These are phyloP conservation scores for Eidolon dupreanum DNA, from an alignment of 2,797 vertebrate species.

Conservation along the genomic window DNA sequence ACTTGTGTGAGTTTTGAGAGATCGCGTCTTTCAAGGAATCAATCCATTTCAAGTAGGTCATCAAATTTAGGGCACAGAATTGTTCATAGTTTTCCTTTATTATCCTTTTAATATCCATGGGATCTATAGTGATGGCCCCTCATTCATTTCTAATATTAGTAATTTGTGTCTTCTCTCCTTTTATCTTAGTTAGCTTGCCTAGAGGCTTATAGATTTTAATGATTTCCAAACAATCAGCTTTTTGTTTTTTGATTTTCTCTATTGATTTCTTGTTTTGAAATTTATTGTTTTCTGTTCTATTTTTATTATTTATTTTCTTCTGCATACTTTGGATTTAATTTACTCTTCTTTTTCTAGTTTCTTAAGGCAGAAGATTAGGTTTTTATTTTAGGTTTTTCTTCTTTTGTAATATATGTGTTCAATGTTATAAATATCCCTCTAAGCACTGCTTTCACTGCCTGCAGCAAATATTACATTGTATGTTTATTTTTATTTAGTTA, in stretches of 20 bases:
- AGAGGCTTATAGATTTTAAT: background rate
- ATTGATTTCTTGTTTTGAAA: too few relatives aligned
- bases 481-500: too few relatives aligned
- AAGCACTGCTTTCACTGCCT: too few relatives aligned
- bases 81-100: background rate
- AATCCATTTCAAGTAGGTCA: background rate
- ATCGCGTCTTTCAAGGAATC: background rate
- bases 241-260: too few relatives aligned
- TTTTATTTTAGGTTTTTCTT: too few relatives aligned
- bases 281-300: too few relatives aligned
- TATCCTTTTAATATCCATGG: background rate
- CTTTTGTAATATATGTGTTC: too few relatives aligned
- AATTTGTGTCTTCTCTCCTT: too few relatives aligned
- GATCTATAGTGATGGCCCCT: background rate
- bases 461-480: too few relatives aligned
- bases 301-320: background rate
- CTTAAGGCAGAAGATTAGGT: too few relatives aligned
- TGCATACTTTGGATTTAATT: background rate
- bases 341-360: background rate
- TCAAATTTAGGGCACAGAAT: background rate
- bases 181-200: background rate
- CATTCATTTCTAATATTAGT: background rate
- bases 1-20: background rate
- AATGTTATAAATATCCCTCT: too few relatives aligned
- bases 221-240: background rate